Conservation (phyloP, 2,888 invertebrate genomes). For the Epinotia ramella region DNA sequence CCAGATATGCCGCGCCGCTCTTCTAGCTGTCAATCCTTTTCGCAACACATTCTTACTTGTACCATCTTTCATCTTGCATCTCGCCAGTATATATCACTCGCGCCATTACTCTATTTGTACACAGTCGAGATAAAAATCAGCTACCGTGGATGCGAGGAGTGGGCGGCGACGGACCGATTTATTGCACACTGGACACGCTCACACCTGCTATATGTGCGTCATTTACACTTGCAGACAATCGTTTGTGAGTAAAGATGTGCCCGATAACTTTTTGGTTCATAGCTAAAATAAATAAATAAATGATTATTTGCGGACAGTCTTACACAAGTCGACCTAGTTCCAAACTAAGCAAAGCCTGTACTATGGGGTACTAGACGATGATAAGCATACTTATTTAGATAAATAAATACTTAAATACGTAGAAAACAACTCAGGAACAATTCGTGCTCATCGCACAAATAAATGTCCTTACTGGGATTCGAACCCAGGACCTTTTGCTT, state of each 20-base stretch:
- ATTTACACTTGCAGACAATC: slow-evolving; percentile 51
- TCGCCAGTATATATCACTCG: slow-evolving; percentile 29
- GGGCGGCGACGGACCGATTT: slow-evolving; percentile 47
- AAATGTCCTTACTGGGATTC: too few relatives aligned
- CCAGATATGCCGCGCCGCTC: too few relatives aligned
- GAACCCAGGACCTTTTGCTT: too few relatives aligned
- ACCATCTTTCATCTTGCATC: slow-evolving; percentile 21
- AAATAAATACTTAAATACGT: too few relatives aligned
- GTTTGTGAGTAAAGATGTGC: slow-evolving; percentile 12
- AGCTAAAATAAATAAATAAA: too few relatives aligned
- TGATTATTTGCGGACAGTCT: too few relatives aligned
- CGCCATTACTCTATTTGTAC: slow-evolving; percentile 41
- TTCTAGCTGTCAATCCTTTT: neutral
- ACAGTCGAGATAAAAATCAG: slow-evolving; percentile 43
- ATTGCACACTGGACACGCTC: slow-evolving; percentile 34
- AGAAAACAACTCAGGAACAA: too few relatives aligned
- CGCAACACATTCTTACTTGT: neutral
- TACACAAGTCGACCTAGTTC: too few relatives aligned
- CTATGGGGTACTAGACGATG: too few relatives aligned
- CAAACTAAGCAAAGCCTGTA: too few relatives aligned
- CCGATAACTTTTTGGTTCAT: neutral
- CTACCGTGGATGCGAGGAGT: slow-evolving; percentile 43
- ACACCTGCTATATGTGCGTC: slow-evolving; percentile 42
- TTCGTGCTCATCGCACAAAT: too few relatives aligned
- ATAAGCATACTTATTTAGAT: too few relatives aligned